Base-by-base conservation (phyloP, 2,113 vertebrate genomes). In the Herpetotheres cachinnans region DNA sequence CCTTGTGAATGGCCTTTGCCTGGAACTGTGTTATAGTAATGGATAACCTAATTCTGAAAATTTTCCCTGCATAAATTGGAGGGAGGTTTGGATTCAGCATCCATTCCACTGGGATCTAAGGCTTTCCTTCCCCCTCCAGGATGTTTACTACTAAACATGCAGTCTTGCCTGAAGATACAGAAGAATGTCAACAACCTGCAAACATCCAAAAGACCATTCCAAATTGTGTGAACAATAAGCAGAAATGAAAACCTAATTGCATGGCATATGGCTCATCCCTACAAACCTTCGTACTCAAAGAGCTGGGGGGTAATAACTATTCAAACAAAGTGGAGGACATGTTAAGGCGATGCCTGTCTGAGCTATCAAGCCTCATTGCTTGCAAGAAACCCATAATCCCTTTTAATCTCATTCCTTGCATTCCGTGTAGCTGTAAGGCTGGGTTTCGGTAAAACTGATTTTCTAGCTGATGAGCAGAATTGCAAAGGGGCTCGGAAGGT, bases 351-450 rank as follows among this genome's bases (percentile, higher is more conserved):
- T 52, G 85, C 89, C 71, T 91, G 85, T 47, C 85, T 77, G 67
- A 91, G 90, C 91, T 95, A 76, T 94, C 82, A 76, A 94, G 82
- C 73, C 71, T 95, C 81, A 54, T 6, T 77, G 86, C 88, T 81
- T 82, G 87, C 34, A 9, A 95, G 89, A 72, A 93, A 63, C 61
- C 56, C 55, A 9, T 94, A 97, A 97, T 96, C 94, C 91, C 82
- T 82, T 89, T 79, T 94, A 97, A 97, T 95, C 92, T 69, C 77
- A 93, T 97, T 96, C 93, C 91, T 95, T 81, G 82, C 85, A 89
- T 98, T 96, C 96, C 3, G 0, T 78, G 88, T 58, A 82, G 85
- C 89, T 96, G 12, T 70, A 47, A 82, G 86, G 92, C 84, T 89
- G 76, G 22, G 36, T 92, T 96, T 92, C 82, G 76, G 76, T 29